Evolutionary conservation across 2,113 vertebrate genomes (phyloP).

Genomic region (Dicrurus megarhynchus): DNA sequence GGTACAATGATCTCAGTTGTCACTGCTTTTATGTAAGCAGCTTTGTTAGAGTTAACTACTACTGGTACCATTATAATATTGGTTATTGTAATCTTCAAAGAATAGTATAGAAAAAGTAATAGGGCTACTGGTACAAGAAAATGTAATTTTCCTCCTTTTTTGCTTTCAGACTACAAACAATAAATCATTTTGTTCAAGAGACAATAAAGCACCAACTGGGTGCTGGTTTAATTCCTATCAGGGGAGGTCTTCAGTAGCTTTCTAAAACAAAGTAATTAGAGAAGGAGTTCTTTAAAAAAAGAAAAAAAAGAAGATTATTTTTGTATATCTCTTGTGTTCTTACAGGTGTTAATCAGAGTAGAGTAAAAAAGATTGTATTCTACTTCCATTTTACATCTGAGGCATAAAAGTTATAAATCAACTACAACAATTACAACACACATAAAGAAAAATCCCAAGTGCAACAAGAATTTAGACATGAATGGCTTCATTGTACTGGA

Average conservation of each 20-base stretch:
- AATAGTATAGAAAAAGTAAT: conserved; percentile 60
- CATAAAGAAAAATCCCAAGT: conserved; percentile 47
- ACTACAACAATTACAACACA: conserved; percentile 29
- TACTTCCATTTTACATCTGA: conserved; percentile 33
- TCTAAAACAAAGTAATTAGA: conserved; percentile 72
- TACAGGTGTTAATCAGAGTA: conserved; percentile 45
- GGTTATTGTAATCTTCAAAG: conserved; percentile 58
- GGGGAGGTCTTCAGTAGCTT: conserved; percentile 79
- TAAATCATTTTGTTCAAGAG: conserved; percentile 88
- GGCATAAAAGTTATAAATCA: conserved; percentile 53
- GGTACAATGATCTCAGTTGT: conserved; percentile 2
- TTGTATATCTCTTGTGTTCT: conserved; percentile 48
- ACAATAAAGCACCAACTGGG: conserved; percentile 85
- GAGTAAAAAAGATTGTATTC: conserved; percentile 38
- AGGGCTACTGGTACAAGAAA: conserved; percentile 75
- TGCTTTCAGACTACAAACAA: conserved; percentile 83
- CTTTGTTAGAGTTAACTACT: conserved; percentile 52
- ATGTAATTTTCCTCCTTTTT: conserved; percentile 82
- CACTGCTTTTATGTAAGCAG: conserved; percentile 13
- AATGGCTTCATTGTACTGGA: conserved; percentile 24
- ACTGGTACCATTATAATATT: conserved; percentile 10
- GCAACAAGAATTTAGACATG: conserved; percentile 40
- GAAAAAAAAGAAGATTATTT: conserved; percentile 49
- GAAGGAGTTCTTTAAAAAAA: conserved; percentile 36
- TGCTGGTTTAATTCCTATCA: conserved; percentile 85